Evolutionary conservation across 2,113 vertebrate species (phyloP), one percentile per base, ranked within the genome.

Genomic region (Cricetomys ansorgei): DNA sequence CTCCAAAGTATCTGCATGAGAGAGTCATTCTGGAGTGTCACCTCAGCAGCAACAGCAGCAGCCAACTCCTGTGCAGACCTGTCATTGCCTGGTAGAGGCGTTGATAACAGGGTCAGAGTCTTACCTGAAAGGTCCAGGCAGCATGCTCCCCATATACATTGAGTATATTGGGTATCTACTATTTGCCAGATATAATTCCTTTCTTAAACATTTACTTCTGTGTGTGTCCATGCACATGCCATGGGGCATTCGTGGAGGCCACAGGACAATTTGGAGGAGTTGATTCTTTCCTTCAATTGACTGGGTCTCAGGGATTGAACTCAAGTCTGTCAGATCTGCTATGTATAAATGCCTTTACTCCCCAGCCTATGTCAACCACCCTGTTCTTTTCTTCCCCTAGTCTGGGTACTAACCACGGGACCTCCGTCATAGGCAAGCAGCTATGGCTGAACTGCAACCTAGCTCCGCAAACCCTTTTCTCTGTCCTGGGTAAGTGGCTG

Each of bases 291-390:
- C 17, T 57, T 57, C 77, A 23, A 55, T 7, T 3, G 2, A 34
- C 17, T 80, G 37, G 79, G 53, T 25, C 37, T 57, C 37, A 37
- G 77, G 53, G 53, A 57, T n/a, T 57, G 53, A 57, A n/a, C 34
- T 53, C 53, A 57, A 11, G 50, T 40, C 76, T 80, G 76, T 13
- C 9, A 25, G 34, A 21, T 21, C 59, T 13, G 21, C 53, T 40
- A 43, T 19, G 77, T n/a, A 37, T n/a, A 37, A 55, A 19, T n/a
- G 34, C 77, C 50, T 80, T 80, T n/a, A n/a, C 19, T 23, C 50
- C 5, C 50, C n/a, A 10, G 21, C 8, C n/a, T n/a, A 19, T 7
- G 11, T 15, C 13, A 11, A 27, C 37, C 17, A 16, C 53, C 0
- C 53, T 13, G 5, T 43, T 62, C 21, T 6, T 64, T 17, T 25